Percentiles rank a stretch among this genome's conserved stretches.
Evolutionary conservation across 2,113 vertebrate species (phyloP).

Genomic region (Leuciscus idus): DNA sequence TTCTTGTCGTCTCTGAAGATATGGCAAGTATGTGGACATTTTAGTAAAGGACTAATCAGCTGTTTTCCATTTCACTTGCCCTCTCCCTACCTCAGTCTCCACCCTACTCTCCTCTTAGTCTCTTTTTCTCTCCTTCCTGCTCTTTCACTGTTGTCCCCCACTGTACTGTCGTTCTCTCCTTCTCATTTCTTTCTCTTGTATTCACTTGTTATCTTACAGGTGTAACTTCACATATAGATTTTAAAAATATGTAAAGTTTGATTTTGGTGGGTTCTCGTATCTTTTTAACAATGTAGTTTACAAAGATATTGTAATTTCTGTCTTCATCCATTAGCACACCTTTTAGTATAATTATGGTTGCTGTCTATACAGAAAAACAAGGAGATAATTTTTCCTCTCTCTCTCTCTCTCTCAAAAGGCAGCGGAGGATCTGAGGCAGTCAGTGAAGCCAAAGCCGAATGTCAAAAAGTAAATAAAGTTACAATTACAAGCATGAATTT

Average conservation of each 20-base stretch:
- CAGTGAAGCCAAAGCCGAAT: background rate
- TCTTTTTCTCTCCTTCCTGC: background rate
- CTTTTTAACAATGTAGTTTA: background rate
- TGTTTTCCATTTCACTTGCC: background rate
- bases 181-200: constrained; percentile 1
- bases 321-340: background rate
- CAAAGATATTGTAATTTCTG: background rate
- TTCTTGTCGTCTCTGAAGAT: constrained; percentile 19
- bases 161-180: background rate
- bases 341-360: constrained; percentile 11
- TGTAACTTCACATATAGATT: background rate
- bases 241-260: background rate
- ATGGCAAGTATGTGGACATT: constrained; percentile 13
- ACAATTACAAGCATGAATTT: background rate
- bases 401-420: background rate
- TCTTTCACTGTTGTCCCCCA: background rate
- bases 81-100: background rate
- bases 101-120: constrained; percentile 1
- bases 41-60: constrained; percentile 2
- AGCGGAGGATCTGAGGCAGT: background rate
- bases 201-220: background rate
- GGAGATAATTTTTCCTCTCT: background rate
- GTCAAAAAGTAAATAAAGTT: background rate
- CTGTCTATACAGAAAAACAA: constrained; percentile 8
- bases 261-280: background rate